Conservation (phyloP, 2,797 vertebrate genomes). For the Notoglanidium macrostoma region DNA sequence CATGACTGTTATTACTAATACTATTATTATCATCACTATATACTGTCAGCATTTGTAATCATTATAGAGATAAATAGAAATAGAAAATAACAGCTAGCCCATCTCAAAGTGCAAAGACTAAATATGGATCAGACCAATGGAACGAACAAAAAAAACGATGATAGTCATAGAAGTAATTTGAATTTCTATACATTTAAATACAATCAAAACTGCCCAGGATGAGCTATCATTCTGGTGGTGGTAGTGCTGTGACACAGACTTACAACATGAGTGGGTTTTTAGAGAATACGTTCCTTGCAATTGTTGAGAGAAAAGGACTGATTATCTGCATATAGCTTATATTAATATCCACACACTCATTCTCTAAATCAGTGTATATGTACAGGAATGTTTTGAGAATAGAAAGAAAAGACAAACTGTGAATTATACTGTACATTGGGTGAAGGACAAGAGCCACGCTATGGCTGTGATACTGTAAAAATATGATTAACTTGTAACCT, state of each 20-base stretch:
- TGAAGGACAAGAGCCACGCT: not conserved
- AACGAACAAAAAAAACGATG: conserved; percentile 39
- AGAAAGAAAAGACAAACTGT: conserved; percentile 56
- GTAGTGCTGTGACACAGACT: conserved; percentile 23
- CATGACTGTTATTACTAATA: conserved; percentile 72
- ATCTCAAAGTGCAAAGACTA: conserved; percentile 68
- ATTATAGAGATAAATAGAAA: conserved; percentile 57
- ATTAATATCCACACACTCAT: conserved; percentile 41
- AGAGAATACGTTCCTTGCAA: not conserved
- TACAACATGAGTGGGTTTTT: conserved; percentile 28
- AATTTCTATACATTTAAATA: conserved; percentile 78
- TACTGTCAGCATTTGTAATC: conserved; percentile 44
- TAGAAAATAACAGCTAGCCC: conserved; percentile 61
- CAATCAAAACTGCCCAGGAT: conserved; percentile 84
- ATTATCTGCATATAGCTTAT: conserved; percentile 48
- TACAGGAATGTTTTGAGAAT: conserved; percentile 65
- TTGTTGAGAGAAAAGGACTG: conserved; percentile 23
- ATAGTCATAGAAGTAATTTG: conserved; percentile 73
- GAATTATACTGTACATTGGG: conserved; percentile 20
- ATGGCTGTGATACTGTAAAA: conserved; percentile 8
- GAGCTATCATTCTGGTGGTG: conserved; percentile 80
- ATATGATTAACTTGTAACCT: conserved; percentile 9
- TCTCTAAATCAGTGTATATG: conserved; percentile 40
- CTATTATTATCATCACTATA: conserved; percentile 57
- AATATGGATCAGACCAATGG: conserved; percentile 60